A percentile compares a stretch with the other conserved stretches of the same genome.
Evolutionary conservation across 2,888 invertebrate genomes (phyloP).

Genomic region (Megalurothrips usitatus): DNA sequence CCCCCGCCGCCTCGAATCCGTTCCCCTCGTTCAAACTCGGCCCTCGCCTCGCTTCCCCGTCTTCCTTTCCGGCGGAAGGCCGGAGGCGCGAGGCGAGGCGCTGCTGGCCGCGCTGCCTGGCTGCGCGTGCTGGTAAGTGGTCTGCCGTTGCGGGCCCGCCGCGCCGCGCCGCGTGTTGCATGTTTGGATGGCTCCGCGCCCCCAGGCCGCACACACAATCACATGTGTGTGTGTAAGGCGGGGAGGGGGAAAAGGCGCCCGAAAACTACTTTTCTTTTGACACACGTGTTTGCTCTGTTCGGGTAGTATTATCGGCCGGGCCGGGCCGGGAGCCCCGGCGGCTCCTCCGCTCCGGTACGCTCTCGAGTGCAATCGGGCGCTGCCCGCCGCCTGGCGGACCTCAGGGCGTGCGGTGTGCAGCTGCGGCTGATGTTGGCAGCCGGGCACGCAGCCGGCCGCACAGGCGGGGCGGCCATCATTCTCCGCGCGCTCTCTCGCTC

Average conservation of each 20-base stretch:
- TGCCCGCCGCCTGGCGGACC: no score
- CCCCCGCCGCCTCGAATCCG: neutral
- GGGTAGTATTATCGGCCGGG: no score
- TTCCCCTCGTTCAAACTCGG: neutral
- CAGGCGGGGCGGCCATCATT: neutral
- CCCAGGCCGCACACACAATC: neutral
- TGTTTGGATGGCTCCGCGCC: neutral
- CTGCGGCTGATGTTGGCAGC: no score
- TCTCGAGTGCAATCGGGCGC: no score
- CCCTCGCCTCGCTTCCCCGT: neutral
- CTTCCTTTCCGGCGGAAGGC: neutral
- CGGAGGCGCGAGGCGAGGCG: neutral
- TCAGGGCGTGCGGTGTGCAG: no score
- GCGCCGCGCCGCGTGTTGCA: neutral
- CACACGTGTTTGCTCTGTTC: no score
- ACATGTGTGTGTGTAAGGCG: neutral
- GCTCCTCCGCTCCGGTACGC: no score
- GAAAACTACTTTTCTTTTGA: no score
- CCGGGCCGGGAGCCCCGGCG: no score
- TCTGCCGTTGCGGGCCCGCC: neutral
- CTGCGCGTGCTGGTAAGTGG: conserved; percentile 1
- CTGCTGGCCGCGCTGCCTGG: neutral
- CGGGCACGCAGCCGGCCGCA: no score
- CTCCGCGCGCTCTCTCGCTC: neutral
- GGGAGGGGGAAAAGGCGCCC: no score